Base-by-base conservation (phyloP, 2,113 vertebrate genomes). In the Stomatorhinus ivindoensis region DNA sequence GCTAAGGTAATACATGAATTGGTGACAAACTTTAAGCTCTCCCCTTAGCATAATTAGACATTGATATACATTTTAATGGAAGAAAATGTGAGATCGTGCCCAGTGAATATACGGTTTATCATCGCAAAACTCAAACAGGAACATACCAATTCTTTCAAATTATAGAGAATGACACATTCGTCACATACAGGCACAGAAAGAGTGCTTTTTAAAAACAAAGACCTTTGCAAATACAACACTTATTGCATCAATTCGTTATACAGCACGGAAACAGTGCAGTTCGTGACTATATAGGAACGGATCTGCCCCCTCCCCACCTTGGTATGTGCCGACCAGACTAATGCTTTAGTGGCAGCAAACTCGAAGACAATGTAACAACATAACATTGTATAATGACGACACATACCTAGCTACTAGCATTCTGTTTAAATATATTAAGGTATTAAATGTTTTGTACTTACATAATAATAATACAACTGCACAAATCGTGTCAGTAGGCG, bases 381-480 rank as follows among this genome's bases (percentile, higher is more conserved):
- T 39, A 80, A 42, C 31, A 42, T 80, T 80, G 17, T 80, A 42
- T 80, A 80, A 80, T 80, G 73, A 80, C 73, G n/a, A 80, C 73
- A 80, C 15, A 39, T 15, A 80, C 73, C 73, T 80, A 80, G 73
- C 73, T 80, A 80, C 31, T 42, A 80, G 1, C 73, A 19, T 80
- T 80, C 35, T 42, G 13, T 80, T 80, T 42, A 80, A 80, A 80
- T 39, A 17, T 80, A 42, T 31, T 13, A 80, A 80, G 5, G 35
- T 42, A 80, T 42, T 39, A 80, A 80, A 42, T 80, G 73, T 80
- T 42, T 42, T 47, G 51, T 85, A 89, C 88, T 89, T 85, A 89
- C 88, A 85, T 89, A 89, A 58, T 53, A 89, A 58, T 51, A 88
- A 88, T 35, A 87, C 53, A 82, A 88, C 83, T 24, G 76, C 51